Conservation (phyloP, 2,888 invertebrate species). For the Schizaphis graminum region DNA sequence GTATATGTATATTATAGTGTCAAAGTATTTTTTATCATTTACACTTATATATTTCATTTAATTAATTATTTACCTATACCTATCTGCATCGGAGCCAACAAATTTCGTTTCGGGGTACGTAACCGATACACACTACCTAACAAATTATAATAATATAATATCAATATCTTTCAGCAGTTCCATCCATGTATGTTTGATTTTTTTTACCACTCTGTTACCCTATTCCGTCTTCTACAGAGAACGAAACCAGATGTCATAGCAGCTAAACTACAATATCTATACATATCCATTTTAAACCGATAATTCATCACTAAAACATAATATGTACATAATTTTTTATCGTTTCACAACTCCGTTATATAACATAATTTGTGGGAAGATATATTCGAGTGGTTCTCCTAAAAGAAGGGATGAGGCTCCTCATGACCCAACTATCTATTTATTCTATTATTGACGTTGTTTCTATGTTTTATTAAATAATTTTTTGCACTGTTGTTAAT, state of each 20-base stretch:
- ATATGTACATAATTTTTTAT: not conserved
- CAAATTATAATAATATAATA: not conserved
- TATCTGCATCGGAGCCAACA: not conserved
- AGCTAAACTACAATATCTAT: not conserved
- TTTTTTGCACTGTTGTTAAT: not conserved
- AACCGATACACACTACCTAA: not conserved
- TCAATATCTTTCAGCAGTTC: not conserved
- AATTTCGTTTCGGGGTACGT: conserved; percentile 33
- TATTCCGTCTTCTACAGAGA: not conserved
- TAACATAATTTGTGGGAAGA: not conserved
- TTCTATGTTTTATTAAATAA: not conserved
- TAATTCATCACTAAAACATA: not conserved
- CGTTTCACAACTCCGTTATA: not conserved
- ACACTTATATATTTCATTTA: not conserved
- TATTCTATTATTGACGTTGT: not conserved
- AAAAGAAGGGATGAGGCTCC: not conserved
- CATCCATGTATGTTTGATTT: not conserved
- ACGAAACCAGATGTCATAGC: not conserved
- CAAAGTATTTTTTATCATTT: not conserved
- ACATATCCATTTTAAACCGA: not conserved
- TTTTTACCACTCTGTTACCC: not conserved
- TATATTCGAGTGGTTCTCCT: not conserved
- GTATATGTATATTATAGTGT: not conserved
- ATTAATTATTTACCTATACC: not conserved
- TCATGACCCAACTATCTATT: not conserved